A percentile compares a stretch with the other conserved stretches of the same genome.
phyloP scores from a whole-genome alignment of 2,113 vertebrate genomes.

The Protobothrops mucrosquamatus region DNA sequence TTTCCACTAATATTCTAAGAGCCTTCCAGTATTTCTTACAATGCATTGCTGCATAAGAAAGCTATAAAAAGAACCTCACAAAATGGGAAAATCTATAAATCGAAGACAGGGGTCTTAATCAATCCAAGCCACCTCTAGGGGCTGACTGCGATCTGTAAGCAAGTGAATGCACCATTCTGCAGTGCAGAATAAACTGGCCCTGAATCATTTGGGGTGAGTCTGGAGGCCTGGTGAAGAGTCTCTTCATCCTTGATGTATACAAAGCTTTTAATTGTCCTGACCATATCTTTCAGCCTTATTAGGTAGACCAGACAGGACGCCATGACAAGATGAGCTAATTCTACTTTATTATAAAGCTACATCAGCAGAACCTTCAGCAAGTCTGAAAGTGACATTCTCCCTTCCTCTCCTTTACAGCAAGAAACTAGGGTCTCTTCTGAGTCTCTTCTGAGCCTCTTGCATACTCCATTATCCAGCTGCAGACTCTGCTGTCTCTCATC shows the following conservation, averaged over 20 bases:
- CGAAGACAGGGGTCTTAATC: not conserved
- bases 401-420: not conserved
- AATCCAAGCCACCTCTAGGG: not conserved
- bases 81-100: slow-evolving; percentile 11
- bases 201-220: not conserved
- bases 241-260: not conserved
- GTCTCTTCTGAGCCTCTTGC: not conserved
- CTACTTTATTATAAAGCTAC: not conserved
- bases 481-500: not conserved
- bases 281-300: not conserved
- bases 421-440: not conserved
- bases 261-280: not conserved
- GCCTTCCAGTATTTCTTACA: not conserved
- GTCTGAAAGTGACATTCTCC: not conserved
- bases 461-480: not conserved
- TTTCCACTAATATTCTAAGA: slow-evolving; percentile 20
- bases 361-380: not conserved
- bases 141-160: not conserved
- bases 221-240: not conserved
- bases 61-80: not conserved
- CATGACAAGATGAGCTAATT: not conserved
- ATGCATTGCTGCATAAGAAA: slow-evolving; percentile 4
- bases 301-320: not conserved
- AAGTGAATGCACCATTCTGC: not conserved
- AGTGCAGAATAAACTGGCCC: not conserved